phyloP scores from a whole-genome alignment of 2,113 vertebrate genomes.

The Neotoma lepida region DNA sequence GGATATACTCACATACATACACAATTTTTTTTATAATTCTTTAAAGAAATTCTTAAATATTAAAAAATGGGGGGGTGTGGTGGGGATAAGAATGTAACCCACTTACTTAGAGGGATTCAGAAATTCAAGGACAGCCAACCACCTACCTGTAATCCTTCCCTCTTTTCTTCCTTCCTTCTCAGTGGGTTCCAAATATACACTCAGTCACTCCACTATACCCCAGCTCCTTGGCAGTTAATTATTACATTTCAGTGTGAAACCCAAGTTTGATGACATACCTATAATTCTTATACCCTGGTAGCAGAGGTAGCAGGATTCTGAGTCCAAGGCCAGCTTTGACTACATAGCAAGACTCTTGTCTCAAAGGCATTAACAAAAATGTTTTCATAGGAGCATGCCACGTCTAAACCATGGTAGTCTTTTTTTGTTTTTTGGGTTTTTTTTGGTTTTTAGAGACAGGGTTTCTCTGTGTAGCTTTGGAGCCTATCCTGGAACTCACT shows the following conservation, averaged over 20 bases:
- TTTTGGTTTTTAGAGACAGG: too few relatives aligned
- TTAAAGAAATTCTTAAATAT: neutral
- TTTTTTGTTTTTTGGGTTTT: neutral
- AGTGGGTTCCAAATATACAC: neutral
- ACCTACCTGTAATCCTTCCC: neutral
- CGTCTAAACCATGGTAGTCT: neutral
- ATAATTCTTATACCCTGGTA: neutral
- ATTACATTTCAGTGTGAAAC: neutral
- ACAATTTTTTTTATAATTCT: neutral
- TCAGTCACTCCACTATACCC: neutral
- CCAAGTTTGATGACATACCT: neutral
- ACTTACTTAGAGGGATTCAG: neutral
- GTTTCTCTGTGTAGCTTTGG: too few relatives aligned
- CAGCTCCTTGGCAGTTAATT: neutral
- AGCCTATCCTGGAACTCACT: too few relatives aligned
- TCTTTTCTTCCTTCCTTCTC: neutral
- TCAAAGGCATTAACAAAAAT: neutral
- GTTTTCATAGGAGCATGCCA: neutral
- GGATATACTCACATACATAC: neutral
- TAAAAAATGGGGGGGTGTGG: neutral
- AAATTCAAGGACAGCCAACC: neutral
- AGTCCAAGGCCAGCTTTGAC: neutral
- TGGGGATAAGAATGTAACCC: neutral
- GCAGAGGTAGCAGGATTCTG: too few relatives aligned
- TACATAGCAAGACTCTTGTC: neutral